These are phyloP conservation scores for Cuniculus paca DNA, from an alignment of 2,797 vertebrate genomes.

Conservation along the genomic window DNA sequence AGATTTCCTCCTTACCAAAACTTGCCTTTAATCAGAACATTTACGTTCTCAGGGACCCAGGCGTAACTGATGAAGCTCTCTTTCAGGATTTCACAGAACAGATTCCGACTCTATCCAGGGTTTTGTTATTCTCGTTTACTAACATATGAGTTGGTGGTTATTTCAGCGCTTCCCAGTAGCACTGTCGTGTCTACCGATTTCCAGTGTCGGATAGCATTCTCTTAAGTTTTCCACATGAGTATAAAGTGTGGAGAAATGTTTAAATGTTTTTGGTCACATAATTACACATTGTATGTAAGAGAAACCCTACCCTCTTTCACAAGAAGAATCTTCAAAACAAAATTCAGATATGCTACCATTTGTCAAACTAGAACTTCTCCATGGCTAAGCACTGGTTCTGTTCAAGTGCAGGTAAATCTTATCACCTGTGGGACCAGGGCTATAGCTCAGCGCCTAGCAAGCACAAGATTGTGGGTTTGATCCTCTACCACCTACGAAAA, in stretches of 20 bases:
- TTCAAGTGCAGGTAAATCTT: conserved; percentile 3
- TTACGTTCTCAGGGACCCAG: conserved; percentile 81
- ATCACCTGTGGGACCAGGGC: no score
- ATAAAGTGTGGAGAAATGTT: not conserved
- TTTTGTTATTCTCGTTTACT: conserved; percentile 50
- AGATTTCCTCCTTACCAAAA: conserved; percentile 67
- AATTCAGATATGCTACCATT: conserved; percentile 36
- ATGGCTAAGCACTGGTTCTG: not conserved
- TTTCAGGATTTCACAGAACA: conserved; percentile 66
- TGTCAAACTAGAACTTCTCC: not conserved
- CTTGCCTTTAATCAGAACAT: conserved; percentile 76
- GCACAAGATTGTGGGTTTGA: no score
- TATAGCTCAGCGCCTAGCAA: no score
- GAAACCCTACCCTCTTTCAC: conserved; percentile 15
- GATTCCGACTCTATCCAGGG: conserved; percentile 16
- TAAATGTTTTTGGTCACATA: conserved; percentile 27
- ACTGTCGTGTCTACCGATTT: not conserved
- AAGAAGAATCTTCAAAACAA: conserved; percentile 48
- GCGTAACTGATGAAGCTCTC: conserved; percentile 55
- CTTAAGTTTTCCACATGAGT: conserved; percentile 28
- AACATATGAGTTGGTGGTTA: conserved; percentile 31
- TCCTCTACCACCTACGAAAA: not conserved
- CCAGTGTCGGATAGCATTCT: not conserved
- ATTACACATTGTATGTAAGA: conserved; percentile 39
- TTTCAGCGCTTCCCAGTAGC: conserved; percentile 48